phyloP scores from a whole-genome alignment of 2,797 vertebrate species.

The Streptopelia turtur region DNA sequence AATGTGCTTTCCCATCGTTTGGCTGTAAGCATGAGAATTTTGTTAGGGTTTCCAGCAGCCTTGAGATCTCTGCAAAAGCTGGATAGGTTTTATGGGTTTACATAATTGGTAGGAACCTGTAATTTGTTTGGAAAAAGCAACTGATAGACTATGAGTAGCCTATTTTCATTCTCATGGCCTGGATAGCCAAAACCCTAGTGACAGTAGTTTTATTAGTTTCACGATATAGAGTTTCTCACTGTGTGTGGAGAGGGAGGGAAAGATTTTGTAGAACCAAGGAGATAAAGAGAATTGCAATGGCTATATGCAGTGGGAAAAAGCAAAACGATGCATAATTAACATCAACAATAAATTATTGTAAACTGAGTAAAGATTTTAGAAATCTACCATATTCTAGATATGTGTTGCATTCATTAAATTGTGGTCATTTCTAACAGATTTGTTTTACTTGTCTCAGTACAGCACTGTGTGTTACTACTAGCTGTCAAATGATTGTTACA shows the following conservation, averaged over 20 bases:
- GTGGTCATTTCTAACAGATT: neutral
- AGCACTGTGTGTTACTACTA: neutral
- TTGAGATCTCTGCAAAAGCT: neutral
- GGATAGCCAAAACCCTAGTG: neutral
- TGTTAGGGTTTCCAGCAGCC: neutral
- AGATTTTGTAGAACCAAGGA: neutral
- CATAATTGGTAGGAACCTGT: neutral
- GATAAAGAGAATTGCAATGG: neutral
- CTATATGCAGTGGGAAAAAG: neutral
- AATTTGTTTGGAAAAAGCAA: neutral
- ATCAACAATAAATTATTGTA: neutral
- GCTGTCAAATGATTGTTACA: constrained; percentile 19
- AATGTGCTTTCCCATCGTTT: neutral
- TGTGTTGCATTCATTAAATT: neutral
- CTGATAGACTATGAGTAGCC: neutral
- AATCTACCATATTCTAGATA: neutral
- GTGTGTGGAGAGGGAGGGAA: rapidly evolving
- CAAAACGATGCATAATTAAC: neutral
- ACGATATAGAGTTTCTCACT: neutral
- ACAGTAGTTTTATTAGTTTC: neutral
- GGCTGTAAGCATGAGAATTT: neutral
- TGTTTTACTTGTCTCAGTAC: neutral
- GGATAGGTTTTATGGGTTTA: neutral
- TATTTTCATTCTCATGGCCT: neutral
- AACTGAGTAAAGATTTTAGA: neutral